phyloP scores from a whole-genome alignment of 2,888 invertebrate species.

The Tipula vernalis region DNA sequence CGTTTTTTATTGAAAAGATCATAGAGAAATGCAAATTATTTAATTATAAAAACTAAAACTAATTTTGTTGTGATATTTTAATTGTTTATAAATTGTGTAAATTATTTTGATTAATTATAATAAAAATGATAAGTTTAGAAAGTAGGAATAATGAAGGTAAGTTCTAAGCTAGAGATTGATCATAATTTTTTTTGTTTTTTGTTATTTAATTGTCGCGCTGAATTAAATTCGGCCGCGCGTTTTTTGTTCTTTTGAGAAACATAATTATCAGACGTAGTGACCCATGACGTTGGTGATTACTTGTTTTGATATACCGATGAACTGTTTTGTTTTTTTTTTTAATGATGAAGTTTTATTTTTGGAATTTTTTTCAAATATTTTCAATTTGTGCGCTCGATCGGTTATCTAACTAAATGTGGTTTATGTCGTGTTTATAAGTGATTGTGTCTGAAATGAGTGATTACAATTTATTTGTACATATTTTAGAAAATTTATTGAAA shows the following conservation, averaged over 20 bases:
- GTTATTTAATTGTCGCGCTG: too few relatives aligned
- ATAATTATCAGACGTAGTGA: not conserved
- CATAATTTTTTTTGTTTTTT: not conserved
- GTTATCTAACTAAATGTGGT: not conserved
- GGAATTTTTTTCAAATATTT: not conserved
- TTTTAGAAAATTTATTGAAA: not conserved
- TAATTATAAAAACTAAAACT: not conserved
- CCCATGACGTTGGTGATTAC: not conserved
- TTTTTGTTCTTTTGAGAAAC: not conserved
- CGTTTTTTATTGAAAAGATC: not conserved
- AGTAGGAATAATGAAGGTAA: not conserved
- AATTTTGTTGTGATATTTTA: not conserved
- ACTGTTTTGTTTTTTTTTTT: not conserved
- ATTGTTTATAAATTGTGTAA: not conserved
- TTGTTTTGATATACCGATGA: not conserved
- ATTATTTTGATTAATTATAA: not conserved
- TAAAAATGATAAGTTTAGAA: not conserved
- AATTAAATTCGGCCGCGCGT: too few relatives aligned
- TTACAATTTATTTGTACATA: not conserved
- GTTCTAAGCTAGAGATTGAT: not conserved
- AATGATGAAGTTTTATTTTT: not conserved
- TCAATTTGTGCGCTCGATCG: not conserved
- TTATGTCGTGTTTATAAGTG: not conserved
- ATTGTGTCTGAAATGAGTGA: not conserved
- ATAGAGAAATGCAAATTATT: not conserved